Evolutionary conservation across 2,113 vertebrate genomes (phyloP).

Genomic region (Salvelinus namaycush): DNA sequence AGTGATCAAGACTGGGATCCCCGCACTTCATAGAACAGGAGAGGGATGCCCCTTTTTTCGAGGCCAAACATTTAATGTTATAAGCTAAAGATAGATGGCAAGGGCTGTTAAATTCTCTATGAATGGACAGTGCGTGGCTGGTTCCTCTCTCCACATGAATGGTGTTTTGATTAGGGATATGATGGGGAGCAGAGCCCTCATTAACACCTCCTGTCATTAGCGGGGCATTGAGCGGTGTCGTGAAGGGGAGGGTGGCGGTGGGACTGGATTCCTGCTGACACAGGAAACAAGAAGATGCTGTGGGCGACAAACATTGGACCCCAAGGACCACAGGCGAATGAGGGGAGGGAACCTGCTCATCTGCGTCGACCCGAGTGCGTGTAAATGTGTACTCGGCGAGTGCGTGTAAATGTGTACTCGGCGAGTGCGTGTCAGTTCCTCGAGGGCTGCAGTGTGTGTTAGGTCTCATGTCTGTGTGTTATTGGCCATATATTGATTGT

Average conservation of each 20-base stretch:
- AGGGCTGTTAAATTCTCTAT: no score
- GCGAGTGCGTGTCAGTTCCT: background rate
- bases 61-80: no score
- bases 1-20: no score
- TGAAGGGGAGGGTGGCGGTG: background rate
- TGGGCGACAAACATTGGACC: slow-evolving; percentile 61
- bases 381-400: slow-evolving; percentile 1
- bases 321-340: slow-evolving; percentile 52
- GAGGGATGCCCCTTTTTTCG: no score
- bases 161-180: background rate
- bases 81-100: no score
- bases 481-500: slow-evolving; percentile 7
- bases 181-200: slow-evolving; percentile 16
- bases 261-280: slow-evolving; percentile 53
- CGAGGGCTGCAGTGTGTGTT: slow-evolving; percentile 25
- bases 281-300: slow-evolving; percentile 37
- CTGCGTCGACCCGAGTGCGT: slow-evolving; percentile 6
- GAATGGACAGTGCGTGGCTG: no score
- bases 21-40: no score
- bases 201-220: slow-evolving; percentile 43
- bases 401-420: slow-evolving; percentile 2
- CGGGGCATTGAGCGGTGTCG: slow-evolving; percentile 16
- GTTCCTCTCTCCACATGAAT: background rate
- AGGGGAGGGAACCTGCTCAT: slow-evolving; percentile 7
- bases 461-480: slow-evolving; percentile 30